phyloP scores from a whole-genome alignment of 2,113 vertebrate species.

The Myrmophylax atrothorax region DNA sequence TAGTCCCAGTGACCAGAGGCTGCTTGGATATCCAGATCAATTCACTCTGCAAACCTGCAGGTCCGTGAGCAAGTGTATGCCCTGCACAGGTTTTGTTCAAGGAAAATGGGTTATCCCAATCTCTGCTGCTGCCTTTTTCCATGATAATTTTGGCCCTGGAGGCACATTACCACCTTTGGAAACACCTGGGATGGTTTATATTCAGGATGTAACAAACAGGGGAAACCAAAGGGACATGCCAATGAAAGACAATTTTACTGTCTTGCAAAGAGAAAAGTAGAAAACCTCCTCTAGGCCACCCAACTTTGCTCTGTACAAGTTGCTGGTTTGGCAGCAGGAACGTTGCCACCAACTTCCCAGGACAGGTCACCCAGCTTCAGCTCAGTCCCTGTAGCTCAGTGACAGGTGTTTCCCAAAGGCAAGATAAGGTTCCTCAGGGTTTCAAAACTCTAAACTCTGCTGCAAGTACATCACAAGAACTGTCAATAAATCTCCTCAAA shows the following conservation, averaged over 20 bases:
- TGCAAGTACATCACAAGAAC: background rate
- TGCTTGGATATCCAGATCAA: accelerated
- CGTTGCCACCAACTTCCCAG: background rate
- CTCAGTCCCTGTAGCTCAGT: background rate
- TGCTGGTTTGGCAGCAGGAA: background rate
- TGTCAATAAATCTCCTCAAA: background rate
- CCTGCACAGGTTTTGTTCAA: background rate
- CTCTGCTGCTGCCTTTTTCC: background rate
- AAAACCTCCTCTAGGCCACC: background rate
- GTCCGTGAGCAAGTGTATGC: accelerated
- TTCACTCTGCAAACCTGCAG: background rate
- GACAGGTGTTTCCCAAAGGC: background rate
- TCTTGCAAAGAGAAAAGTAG: background rate
- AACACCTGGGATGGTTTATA: background rate
- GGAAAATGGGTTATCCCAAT: background rate
- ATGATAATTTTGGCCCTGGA: background rate
- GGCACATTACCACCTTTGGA: background rate
- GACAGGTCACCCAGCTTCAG: background rate
- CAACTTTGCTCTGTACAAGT: accelerated
- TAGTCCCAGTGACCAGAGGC: background rate
- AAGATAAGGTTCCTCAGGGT: background rate
- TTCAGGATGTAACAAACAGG: background rate
- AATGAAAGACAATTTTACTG: background rate
- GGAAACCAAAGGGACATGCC: accelerated
- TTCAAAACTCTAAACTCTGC: background rate